Evolutionary conservation across 1,140 invertebrate species (phyloP), one percentile per base, ranked within the genome.

Genomic region (Trachymyrmex septentrionalis): DNA sequence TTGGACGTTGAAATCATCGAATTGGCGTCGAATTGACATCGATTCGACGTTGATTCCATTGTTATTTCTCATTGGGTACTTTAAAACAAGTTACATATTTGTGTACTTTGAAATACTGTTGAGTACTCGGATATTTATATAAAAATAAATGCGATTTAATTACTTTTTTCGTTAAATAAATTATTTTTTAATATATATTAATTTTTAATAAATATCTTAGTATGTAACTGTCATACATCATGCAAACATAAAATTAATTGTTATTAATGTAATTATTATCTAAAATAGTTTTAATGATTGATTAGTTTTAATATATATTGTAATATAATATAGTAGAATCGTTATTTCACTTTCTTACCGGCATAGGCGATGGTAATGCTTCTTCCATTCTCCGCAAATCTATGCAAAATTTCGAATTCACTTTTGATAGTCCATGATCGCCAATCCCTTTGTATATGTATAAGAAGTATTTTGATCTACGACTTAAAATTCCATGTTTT

Each of bases 321-420:
- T 10, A 57, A 57, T 6, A 34, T 7, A 57, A 7, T 21, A 21
- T 30, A 50, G 27, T 48, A 77, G n/a, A n/a, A 0, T 67, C 5
- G 9, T 34, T 57, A 34, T 38, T 24, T 66, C 5, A 38, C 16
- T 38, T 30, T 82, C 80, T 75, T 50, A 84, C 80, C 14, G 4
- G 55, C 69, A 61, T 84, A 84, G n/a, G 69, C 69, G 27, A 84
- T 34, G 1, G 80, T 84, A 34, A 84, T 61, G 21, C 80, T 84
- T 34, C 38, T 73, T 73, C 80, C 80, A 50, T 3, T 75, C 57
- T 84, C 80, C 7, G 69, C 69, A 61, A 84, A 84, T 16, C 30
- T 84, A 12, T 12, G 12, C 14, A 84, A n/a, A 48, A 84, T 84
- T 61, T 84, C 27, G 4, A 50, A 84, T 34, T 84, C 69, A 27